Evolutionary conservation across 2,113 vertebrate genomes (phyloP), one percentile per base, ranked within the genome.

Genomic region (Sus scrofa): DNA sequence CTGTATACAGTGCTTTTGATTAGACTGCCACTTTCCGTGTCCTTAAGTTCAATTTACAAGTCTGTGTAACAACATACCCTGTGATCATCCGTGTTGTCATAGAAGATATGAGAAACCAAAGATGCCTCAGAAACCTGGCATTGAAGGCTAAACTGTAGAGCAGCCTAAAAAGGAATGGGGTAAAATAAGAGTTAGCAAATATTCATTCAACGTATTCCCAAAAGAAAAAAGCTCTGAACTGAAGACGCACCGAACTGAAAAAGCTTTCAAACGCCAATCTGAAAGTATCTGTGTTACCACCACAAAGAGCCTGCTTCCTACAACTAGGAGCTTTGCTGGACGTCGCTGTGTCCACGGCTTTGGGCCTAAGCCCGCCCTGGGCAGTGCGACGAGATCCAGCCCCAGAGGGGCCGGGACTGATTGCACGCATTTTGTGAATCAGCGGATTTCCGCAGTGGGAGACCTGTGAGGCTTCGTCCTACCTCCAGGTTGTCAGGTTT

Each of bases 81-180:
- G 99, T 99, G 98, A 99, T 99, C 99, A 99, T 99, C 98, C 98
- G 99, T 8, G 99, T 99, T 20, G 99, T 99, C 99, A 99, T 99
- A n/a, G 99, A 99, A 37, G 99, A 99, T 96, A 99, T 99, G 96
- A 99, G 99, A 98, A 99, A 98, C 99, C 99, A 99, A 68, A 99
- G 99, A 96, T 99, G 99, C 92, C 99, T 98, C 98, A 99, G 99
- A 98, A 99, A 99, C 89, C 99, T 98, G 97, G 99, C 99, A 67
- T 99, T 99, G 97, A 99, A 99, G 89, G 99, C 99, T 98, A 99
- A 99, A 98, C 99, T 99, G 98, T 99, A 99, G 95, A 99, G 98
- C 96, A 99, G 99, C 98, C 99, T 99, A 97, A n/a, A 93, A 97
- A 98, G 78, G 63, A 98, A 96, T 15, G 54, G 85, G n/a, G 97